Percentiles rank a stretch among this genome's conserved stretches.
These are phyloP conservation scores for Ariolimax columbianus DNA, from an alignment of 2,888 invertebrate species.

Conservation along the genomic window DNA sequence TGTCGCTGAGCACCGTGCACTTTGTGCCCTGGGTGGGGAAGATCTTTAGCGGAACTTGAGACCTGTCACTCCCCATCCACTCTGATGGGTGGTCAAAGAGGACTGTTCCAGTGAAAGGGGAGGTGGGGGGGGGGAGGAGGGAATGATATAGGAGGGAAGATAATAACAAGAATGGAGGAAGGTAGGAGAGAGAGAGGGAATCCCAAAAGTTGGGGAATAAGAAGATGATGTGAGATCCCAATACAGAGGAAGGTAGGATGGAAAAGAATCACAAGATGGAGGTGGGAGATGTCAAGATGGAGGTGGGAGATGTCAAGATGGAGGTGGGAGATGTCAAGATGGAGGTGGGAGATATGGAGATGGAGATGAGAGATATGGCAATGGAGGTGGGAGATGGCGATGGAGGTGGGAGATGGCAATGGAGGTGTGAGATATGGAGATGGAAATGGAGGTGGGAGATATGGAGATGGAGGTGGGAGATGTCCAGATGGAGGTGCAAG, in stretches of 20 bases:
- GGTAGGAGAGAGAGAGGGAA: constrained; percentile 18
- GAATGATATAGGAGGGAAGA: not conserved
- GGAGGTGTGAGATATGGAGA: not conserved
- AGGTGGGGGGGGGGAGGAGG: not conserved
- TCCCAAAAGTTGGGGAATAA: not conserved
- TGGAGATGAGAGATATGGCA: not conserved
- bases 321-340: no score
- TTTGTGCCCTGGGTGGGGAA: constrained; percentile 84
- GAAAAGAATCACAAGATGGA: not conserved
- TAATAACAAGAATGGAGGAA: not conserved
- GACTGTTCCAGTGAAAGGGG: constrained; percentile 59
- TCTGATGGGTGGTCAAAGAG: constrained; percentile 82
- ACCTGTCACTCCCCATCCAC: constrained; percentile 85
- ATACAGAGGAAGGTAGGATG: not conserved
- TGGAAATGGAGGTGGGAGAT: not conserved
- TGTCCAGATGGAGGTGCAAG: no score
- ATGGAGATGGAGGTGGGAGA: no score
- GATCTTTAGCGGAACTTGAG: constrained; percentile 52
- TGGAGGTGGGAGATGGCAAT: not conserved
- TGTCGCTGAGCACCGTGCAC: constrained; percentile 95
- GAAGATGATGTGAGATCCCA: not conserved
- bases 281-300: no score
- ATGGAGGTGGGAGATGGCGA: not conserved
- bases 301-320: no score
- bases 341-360: no score